Evolutionary conservation across 37 sponge, comb jelly and placozoan species (phyloP), one percentile per base, ranked within the genome.

Genomic region (Oscarella lobularis): DNA sequence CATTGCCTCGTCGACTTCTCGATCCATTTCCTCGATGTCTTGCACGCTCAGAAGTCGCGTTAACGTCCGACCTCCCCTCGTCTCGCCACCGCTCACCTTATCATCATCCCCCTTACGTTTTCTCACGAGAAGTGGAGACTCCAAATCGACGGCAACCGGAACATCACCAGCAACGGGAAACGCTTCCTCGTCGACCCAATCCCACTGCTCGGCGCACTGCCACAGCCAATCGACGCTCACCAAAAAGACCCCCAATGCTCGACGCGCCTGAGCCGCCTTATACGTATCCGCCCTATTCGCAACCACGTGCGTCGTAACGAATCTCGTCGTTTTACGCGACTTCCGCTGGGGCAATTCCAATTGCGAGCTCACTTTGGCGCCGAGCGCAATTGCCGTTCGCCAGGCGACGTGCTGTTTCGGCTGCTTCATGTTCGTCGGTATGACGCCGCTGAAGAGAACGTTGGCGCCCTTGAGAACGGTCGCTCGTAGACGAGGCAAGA

Each of bases 381-480:
- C 95, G 77, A 94, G 87, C 4, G 95, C 95, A 60, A 79, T 36
- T 14, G 99, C 95, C 0, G 95, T 92, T 81, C 85, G 86, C 95
- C 95, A 98, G 31, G 84, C 84, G 0, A 79, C 80, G 71, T 82
- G 85, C 75, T 74, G 81, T 69, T 87, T 74, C 20, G 84, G 83
- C 14, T 82, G 85, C 32, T 76, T 48, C 30, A 82, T 74, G 76
- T 89, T 85, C 60, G 83, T 98, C 39, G 99, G 99, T 31, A 98
- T 91, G 32, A 98, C 88, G 33, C 95, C 95, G 3, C 92, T 94
- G 84, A 98, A 98, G 30, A 98, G 81, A 36, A 98, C 73, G 35
- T 67, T 38, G 39, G 77, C 75, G 1, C 83, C 90, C 33, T 67
- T 38, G 14, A 94, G 80, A 4, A 94, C 85, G 0, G 87, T 87